Evolutionary conservation across 2,113 vertebrate genomes (phyloP).

Genomic region (Drymodes brunneopygia): DNA sequence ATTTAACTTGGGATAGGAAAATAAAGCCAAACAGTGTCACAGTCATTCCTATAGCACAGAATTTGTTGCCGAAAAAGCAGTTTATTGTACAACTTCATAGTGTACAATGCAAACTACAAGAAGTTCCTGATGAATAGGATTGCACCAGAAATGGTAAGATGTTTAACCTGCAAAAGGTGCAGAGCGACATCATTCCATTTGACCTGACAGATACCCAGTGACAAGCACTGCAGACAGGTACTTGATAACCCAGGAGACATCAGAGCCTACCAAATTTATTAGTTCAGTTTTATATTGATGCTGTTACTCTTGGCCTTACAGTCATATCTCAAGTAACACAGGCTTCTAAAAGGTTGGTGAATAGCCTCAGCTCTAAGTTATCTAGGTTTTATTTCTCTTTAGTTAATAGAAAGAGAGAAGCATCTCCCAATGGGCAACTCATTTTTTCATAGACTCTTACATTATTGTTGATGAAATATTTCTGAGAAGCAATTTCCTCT

Average conservation of each 20-base stretch:
- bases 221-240: neutral
- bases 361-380: neutral
- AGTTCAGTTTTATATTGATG: neutral
- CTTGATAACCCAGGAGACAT: neutral
- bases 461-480: neutral
- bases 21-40: neutral
- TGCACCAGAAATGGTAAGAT: neutral
- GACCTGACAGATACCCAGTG: neutral
- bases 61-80: neutral
- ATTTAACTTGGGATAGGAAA: neutral
- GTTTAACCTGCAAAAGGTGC: neutral
- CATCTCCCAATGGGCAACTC: neutral
- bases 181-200: neutral
- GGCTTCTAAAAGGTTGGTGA: neutral
- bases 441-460: neutral
- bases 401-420: neutral
- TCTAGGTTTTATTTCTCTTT: neutral
- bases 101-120: neutral
- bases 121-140: neutral
- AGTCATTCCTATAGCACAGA: neutral
- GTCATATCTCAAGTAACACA: neutral
- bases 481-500: neutral
- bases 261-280: neutral
- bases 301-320: neutral
- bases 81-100: neutral